Evolutionary conservation across 2,797 vertebrate genomes (phyloP).

Genomic region (Pelochelys cantorii): DNA sequence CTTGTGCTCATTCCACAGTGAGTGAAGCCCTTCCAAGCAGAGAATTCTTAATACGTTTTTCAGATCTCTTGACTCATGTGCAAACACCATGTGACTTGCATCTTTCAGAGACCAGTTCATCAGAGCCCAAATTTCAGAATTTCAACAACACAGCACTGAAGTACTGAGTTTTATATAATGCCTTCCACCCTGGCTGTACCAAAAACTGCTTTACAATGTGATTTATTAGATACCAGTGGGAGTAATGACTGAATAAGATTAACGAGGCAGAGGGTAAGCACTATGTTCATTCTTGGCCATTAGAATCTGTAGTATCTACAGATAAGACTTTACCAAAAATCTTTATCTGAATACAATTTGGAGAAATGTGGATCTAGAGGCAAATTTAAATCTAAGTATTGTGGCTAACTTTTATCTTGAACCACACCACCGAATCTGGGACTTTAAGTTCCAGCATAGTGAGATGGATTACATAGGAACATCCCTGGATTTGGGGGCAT

Average conservation of each 20-base stretch:
- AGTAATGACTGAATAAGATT: background rate
- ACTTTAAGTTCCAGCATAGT: background rate
- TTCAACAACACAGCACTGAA: background rate
- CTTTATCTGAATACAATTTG: background rate
- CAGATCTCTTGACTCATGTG: slow-evolving; percentile 49
- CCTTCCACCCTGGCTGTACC: background rate
- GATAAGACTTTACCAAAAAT: background rate
- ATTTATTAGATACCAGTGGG: background rate
- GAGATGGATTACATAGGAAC: background rate
- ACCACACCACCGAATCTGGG: background rate
- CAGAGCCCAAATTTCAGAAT: background rate
- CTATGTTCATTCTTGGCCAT: background rate
- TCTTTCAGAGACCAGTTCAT: background rate
- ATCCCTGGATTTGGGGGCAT: background rate
- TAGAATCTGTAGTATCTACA: background rate
- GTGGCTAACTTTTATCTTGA: background rate
- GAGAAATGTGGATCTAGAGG: background rate
- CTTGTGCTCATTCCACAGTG: slow-evolving; percentile 41
- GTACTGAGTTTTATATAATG: background rate
- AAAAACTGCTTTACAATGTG: background rate
- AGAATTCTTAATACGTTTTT: slow-evolving; percentile 64
- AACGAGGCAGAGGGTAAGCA: background rate
- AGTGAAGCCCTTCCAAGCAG: slow-evolving; percentile 59
- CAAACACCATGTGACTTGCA: slow-evolving; percentile 28
- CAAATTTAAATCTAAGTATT: background rate